These are phyloP conservation scores for Labrus mixtus DNA, from an alignment of 2,113 vertebrate species.

Conservation along the genomic window DNA sequence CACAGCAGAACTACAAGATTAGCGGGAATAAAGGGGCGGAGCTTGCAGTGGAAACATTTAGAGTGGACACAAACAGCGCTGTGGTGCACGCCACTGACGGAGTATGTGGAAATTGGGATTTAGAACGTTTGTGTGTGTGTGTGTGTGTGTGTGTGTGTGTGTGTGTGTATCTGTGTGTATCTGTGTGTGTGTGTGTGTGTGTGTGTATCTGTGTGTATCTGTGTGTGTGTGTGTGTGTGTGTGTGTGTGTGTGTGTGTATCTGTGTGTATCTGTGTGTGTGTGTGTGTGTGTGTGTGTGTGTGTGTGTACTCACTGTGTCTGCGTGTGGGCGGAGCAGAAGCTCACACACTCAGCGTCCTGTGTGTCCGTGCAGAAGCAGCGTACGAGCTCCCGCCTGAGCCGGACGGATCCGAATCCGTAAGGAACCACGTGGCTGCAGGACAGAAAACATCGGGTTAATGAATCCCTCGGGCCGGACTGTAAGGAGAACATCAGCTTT, in stretches of 20 bases:
- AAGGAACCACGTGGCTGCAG: constrained; percentile 78
- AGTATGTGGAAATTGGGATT: too few species aligned
- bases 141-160: constrained; percentile 6
- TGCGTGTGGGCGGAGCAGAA: constrained; percentile 68
- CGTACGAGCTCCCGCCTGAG: constrained; percentile 66
- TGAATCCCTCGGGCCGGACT: too few species aligned
- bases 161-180: constrained; percentile 38
- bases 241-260: neutral
- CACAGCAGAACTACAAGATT: too few species aligned
- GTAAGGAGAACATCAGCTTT: too few species aligned
- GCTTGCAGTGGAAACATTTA: too few species aligned
- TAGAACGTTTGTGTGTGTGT: too few species aligned
- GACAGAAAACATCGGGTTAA: constrained; percentile 5
- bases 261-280: neutral
- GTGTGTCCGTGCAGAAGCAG: constrained; percentile 67
- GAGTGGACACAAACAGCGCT: too few species aligned
- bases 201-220: too few species aligned
- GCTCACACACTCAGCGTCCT: constrained; percentile 64
- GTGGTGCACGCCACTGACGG: too few species aligned
- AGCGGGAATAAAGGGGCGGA: too few species aligned
- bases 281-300: constrained; percentile 6
- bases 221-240: constrained; percentile 9
- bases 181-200: neutral
- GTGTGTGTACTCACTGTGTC: constrained; percentile 48
- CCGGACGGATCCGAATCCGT: constrained; percentile 76